Evolutionary conservation across 2,888 invertebrate species (phyloP), one percentile per base, ranked within the genome.

Genomic region (Perithous albicinctus): DNA sequence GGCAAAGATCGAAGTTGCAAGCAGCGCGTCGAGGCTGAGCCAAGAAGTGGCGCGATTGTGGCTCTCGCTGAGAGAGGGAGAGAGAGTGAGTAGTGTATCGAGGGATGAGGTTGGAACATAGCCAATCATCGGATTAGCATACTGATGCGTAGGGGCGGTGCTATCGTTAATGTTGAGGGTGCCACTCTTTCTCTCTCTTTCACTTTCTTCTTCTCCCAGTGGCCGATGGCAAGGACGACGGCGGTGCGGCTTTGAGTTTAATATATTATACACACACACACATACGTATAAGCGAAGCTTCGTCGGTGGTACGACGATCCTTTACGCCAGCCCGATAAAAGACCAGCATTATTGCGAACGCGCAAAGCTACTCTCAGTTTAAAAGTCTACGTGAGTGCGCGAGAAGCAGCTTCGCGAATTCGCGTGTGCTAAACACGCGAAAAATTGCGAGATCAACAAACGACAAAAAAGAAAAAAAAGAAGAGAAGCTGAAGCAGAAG

Each of bases 71-170:
- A 76, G 77, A 77, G 74, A 75, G 74, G 74, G 77, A 77, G 75
- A 66, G 75, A 51, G 20, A 72, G 66, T n/a, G n/a, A 61, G 23
- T 77, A 64, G 59, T 32, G 6, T 32, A 32, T 67, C 46, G 69
- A 61, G 84, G 84, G 84, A 85, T 87, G 86, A 88, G 88, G 90
- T 88, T 92, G 90, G 91, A 91, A 90, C 92, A 91, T 90, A 90
- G 92, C 92, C 92, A 92, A 92, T 92, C 92, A 92, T 92, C 90
- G 92, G 92, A 93, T 93, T 93, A 92, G 92, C 92, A 92, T 92
- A 93, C 91, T 92, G 91, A 92, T 92, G 92, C 90, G 90, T 89
- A 90, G 90, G 91, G 91, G 91, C 91, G 91, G 91, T 89, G 87
- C 90, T 88, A 89, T 88, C 89, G 91, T 90, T 91, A 90, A 87